Base-by-base conservation (phyloP, 2,888 invertebrate species). In the Drosophila kambysellisi region DNA sequence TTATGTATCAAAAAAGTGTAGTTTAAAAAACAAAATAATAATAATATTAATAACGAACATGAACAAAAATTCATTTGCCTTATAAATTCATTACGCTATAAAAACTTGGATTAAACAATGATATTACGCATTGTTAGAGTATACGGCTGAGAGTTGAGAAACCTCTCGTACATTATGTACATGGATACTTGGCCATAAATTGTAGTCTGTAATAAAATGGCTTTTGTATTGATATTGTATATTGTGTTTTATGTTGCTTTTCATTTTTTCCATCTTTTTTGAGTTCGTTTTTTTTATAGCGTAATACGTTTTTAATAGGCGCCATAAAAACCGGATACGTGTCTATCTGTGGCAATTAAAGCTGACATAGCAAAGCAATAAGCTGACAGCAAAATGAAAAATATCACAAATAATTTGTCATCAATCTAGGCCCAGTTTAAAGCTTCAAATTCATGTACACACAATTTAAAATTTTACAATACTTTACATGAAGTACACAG, bases 271-370 rank as follows among this genome's bases (percentile, higher is more conserved):
- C 11, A 43, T 51, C 39, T 33, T 25, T 51, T 37, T 29, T 46
- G 4, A 4, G 29, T 37, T 56, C 32, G 3, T 62, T 48, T 60
- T 63, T 65, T 76, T 79, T 79, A 82, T 76, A 51, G 75, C 70
- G 81, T 79, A 76, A 87, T 82, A 75, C 76, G 61, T 56, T 78
- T 76, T 87, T 87, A 82, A 82, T 79, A 70, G 82, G 56, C 64
- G n/a, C 56, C 58, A 81, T 79, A 77, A 79, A 79, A 70, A 25
- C 17, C 7, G 29, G 46, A 37, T 17, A 39, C 58, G 52, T 61
- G 54, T 54, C 60, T 78, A 75, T 71, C 64, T 68, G 70, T 32
- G 52, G 66, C 78, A 81, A 67, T 83, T 83, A 75, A 73, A 65
- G 32, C 66, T 37, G 53, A 56, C 61, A 74, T 35, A 6, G 25